Base-by-base conservation (phyloP, 2,797 vertebrate species). In the Chelon labrosus region DNA sequence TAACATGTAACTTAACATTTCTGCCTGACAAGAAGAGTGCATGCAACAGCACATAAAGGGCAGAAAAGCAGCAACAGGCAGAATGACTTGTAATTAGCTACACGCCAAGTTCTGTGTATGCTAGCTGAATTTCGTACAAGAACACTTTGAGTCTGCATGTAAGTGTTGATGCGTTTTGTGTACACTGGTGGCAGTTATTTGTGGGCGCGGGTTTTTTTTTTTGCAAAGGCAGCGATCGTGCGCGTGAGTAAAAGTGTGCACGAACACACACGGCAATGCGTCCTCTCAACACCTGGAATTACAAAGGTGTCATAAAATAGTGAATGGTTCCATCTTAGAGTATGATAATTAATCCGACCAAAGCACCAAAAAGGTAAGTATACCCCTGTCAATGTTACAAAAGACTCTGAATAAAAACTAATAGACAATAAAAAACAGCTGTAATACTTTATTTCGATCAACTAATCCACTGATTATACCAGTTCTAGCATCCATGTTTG, bases 1-100 rank as follows among this genome's bases (percentile, higher is more conserved):
- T 84, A 79, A 79, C 68, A 76, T 72, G 20, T 39, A 79, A 71
- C 68, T 82, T 74, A 68, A 79, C 63, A 71, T 83, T 77, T 83
- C 31, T 57, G 3, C 10, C 35, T 16, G 47, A 84, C 35, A 54
- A 54, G 74, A 41, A n/a, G 38, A 67, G 27, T 56, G 42, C 44
- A 59, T 47, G 66, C 52, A 65, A 44, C 60, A 59, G 66, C 54
- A 60, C 9, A 79, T 58, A 54, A 62, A 62, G 44, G 47, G 47
- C 19, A 59, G 53, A 78, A 61, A 39, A 75, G 50, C 71, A 73
- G 71, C 82, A 83, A 83, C 66, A 67, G 70, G 71, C 68, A 52
- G 58, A 60, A 14, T 12, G 8, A 58, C n/a, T 56, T 27, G 17
- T 42, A 61, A 82, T 73, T 63, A 85, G 60, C 51, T 77, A 0